Conservation (phyloP, 1,140 invertebrate genomes). For the Polypedilum pembai region DNA sequence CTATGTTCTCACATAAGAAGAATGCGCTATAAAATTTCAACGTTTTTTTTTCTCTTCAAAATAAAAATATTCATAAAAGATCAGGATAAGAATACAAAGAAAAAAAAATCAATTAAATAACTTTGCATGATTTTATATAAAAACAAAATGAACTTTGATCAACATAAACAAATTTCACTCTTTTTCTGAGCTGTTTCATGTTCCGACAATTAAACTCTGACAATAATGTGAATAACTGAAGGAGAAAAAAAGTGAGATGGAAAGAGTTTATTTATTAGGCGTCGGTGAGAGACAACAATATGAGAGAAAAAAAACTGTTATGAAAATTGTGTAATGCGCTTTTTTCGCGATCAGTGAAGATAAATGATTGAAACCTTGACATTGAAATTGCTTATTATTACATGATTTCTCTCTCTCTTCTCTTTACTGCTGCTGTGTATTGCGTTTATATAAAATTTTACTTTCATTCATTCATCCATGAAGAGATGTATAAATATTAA, state of each 20-base stretch:
- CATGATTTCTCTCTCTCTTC: conserved; percentile 1
- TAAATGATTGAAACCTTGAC: conserved; percentile 1
- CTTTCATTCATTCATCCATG: neutral
- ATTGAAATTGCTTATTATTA: neutral
- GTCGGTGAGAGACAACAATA: neutral
- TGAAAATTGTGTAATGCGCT: neutral
- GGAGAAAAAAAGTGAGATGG: neutral
- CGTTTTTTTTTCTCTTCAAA: no score
- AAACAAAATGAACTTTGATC: no score
- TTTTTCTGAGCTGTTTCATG: neutral
- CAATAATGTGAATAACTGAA: neutral
- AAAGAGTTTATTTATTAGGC: neutral
- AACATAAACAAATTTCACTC: no score
- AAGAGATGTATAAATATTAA: neutral
- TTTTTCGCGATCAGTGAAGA: neutral
- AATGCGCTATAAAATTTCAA: no score
- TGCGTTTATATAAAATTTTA: neutral
- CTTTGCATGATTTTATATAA: no score
- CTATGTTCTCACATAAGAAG: no score
- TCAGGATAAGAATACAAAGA: no score
- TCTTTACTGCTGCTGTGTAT: neutral
- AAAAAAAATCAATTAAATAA: no score
- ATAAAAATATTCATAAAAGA: no score
- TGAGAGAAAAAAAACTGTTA: neutral
- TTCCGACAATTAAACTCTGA: neutral